phyloP scores from a whole-genome alignment of 1,140 invertebrate genomes.

The Drosophila grimshawi region DNA sequence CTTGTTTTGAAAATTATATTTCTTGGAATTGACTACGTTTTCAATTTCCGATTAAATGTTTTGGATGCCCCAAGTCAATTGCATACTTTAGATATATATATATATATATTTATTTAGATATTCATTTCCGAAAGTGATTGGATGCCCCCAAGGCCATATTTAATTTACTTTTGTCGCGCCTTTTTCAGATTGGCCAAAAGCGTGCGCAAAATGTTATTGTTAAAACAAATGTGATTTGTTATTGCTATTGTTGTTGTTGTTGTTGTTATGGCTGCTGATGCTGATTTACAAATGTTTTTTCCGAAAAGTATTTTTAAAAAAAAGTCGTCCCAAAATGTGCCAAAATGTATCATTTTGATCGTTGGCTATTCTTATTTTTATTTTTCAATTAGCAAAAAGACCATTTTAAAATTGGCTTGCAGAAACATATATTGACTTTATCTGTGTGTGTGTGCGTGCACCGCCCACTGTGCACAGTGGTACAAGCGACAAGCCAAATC shows the following conservation, averaged over 20 bases:
- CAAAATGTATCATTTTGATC: slow-evolving; percentile 56
- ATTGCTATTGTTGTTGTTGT: slow-evolving; percentile 12
- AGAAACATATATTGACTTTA: background rate
- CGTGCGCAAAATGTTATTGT: slow-evolving; percentile 81
- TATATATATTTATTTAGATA: slow-evolving; percentile 22
- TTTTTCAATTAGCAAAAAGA: slow-evolving; percentile 59
- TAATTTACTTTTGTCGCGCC: slow-evolving; percentile 14
- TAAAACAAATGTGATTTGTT: slow-evolving; percentile 17
- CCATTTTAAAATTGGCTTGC: background rate
- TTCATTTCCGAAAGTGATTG: background rate
- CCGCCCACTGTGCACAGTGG: slow-evolving; percentile 36
- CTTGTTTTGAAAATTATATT: too few relatives aligned
- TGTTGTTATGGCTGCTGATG: slow-evolving; percentile 28
- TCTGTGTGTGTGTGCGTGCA: background rate
- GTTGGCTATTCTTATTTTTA: slow-evolving; percentile 12
- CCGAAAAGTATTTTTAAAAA: slow-evolving; percentile 46
- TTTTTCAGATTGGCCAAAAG: slow-evolving; percentile 66
- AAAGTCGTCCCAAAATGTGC: slow-evolving; percentile 35
- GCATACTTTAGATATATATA: slow-evolving; percentile 12
- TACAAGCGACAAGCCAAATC: slow-evolving; percentile 5
- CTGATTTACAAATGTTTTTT: slow-evolving; percentile 68
- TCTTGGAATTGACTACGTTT: too few relatives aligned
- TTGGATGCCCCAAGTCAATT: slow-evolving; percentile 16
- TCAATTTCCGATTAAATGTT: background rate
- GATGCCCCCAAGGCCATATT: too few relatives aligned